A percentile compares a stretch with the other conserved stretches of the same genome.
phyloP scores from a whole-genome alignment of 2,113 vertebrate species.

The Oenanthe melanoleuca region DNA sequence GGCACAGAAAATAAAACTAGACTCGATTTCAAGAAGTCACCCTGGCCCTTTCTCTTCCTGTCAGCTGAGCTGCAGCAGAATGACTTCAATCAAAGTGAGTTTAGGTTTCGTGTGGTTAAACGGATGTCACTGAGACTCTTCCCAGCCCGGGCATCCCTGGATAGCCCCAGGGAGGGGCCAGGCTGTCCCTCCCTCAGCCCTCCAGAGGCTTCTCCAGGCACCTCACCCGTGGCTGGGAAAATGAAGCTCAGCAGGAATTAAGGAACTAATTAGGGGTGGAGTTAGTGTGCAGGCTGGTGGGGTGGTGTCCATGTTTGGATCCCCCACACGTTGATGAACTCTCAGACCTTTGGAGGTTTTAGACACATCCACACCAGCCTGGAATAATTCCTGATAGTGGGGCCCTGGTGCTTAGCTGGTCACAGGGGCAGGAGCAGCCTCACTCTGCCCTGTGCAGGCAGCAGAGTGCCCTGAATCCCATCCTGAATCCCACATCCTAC shows the following conservation, averaged over 20 bases:
- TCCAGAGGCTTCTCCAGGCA: not conserved
- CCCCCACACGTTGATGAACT: accelerated
- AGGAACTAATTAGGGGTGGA: not conserved
- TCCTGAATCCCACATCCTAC: not conserved
- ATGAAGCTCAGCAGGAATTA: not conserved
- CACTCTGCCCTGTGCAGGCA: not conserved
- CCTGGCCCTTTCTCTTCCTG: not conserved
- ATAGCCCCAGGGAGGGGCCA: not conserved
- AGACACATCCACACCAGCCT: not conserved
- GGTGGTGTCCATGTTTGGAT: accelerated
- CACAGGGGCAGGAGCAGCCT: not conserved
- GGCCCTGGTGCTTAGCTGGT: not conserved
- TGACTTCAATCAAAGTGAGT: accelerated
- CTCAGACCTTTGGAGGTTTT: not conserved
- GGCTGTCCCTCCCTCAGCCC: accelerated
- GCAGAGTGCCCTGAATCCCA: not conserved
- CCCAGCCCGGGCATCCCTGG: accelerated
- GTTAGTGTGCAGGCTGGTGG: not conserved
- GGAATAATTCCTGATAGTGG: not conserved
- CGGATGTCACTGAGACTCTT: accelerated
- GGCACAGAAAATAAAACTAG: not conserved
- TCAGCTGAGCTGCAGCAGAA: not conserved
- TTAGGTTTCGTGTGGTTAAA: accelerated
- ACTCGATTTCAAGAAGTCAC: not conserved
- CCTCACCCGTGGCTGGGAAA: accelerated